Base-by-base conservation (phyloP, 2,113 vertebrate species). In the Pongo pygmaeus region DNA sequence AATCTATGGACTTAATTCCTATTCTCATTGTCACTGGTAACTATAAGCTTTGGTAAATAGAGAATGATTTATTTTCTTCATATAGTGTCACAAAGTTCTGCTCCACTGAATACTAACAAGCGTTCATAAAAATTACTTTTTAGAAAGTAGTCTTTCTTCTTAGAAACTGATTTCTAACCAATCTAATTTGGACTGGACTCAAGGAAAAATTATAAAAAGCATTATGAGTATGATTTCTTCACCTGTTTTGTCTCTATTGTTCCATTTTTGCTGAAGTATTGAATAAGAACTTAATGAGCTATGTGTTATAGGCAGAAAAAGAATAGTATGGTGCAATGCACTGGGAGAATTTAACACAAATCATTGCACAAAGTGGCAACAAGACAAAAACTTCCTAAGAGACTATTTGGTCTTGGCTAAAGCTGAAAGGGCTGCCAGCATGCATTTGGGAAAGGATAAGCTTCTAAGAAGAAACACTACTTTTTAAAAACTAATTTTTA, bases 11-110 rank as follows among this genome's bases (percentile, higher is more conserved):
- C 55, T 88, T 57, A 55, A 87, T 64, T 69, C 30, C 43, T 84
- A 59, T 69, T 94, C 50, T 83, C 93, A 94, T 48, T 92, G 64
- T 80, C 64, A 88, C 20, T 91, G 16, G 32, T 64, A 96, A 88
- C 64, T 48, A n/a, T 23, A 89, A 74, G 57, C 77, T 85, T 93
- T 89, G 80, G 87, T 96, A 95, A 96, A 88, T 40, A 80, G 52
- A 92, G 38, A 92, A 92, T 92, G 80, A 97, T 96, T 91, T 89
- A 95, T 88, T 95, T 92, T 92, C 61, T 77, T 80, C 81, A 74
- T 84, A 48, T 27, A 72, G 5, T 70, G 48, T 64, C 84, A 95
- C 25, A 77, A 32, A 91, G 16, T 90, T 93, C 84, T 81, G 35
- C 40, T 40, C 48, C 40, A 57, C 32, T 20, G 5, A 69, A 84